A percentile compares a stretch with the other conserved stretches of the same genome.
Conservation (phyloP, 2,113 vertebrate species). For the Dasypus novemcinctus region DNA sequence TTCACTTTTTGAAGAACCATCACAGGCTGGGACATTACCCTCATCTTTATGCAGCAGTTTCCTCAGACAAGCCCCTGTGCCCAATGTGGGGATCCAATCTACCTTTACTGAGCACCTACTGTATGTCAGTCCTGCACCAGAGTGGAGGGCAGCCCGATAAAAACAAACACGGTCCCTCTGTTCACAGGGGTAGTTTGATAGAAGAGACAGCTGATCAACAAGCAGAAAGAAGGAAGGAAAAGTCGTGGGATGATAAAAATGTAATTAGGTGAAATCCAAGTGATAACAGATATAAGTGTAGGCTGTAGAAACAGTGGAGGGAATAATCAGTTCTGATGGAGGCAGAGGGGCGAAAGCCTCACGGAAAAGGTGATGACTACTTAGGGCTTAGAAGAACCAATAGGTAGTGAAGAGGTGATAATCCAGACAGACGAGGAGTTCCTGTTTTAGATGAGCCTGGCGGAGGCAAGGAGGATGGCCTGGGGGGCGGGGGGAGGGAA, state of each 20-base stretch:
- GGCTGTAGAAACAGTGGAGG: background rate
- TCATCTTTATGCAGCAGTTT: background rate
- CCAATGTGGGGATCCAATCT: background rate
- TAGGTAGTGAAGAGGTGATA: accelerated
- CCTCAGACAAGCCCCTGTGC: background rate
- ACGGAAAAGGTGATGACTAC: accelerated
- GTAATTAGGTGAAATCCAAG: background rate
- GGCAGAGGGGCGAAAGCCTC: background rate
- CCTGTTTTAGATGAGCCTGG: background rate
- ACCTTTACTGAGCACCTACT: background rate
- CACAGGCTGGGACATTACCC: no score
- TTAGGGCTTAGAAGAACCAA: background rate
- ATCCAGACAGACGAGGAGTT: background rate
- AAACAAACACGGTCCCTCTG: no score
- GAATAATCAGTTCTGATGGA: background rate
- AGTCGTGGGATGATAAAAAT: background rate
- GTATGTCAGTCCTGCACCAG: accelerated
- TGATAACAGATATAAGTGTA: accelerated
- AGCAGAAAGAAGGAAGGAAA: background rate
- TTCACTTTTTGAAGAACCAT: no score
- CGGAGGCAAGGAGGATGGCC: background rate
- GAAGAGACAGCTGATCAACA: background rate
- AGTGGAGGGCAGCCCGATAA: accelerated
- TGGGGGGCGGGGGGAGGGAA: background rate
- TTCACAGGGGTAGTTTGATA: background rate